Evolutionary conservation across 2,888 invertebrate genomes (phyloP), one percentile per base, ranked within the genome.

Genomic region (Marasmarcha lunaedactyla): DNA sequence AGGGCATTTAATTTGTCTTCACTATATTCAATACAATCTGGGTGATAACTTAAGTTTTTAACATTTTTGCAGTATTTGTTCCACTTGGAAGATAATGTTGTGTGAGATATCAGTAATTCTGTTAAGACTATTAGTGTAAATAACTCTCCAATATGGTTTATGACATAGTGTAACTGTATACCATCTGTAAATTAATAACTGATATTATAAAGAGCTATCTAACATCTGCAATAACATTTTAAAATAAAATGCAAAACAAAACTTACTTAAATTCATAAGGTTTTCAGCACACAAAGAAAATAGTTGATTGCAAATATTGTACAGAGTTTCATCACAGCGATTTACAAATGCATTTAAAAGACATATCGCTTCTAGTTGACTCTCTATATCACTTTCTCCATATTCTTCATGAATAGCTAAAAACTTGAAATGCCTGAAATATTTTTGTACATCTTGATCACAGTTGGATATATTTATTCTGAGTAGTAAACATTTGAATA

Each of bases 281-380:
- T 74, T 84, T 55, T 84, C 85, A 37, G 79, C 81, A 52, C 88
- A 87, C 37, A 94, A 81, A 1, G 90, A 89, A 56, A 90, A 87
- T 37, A 95, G 71, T 72, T 96, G 95, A 43, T 86, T 86, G 48
- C 94, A 84, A 10, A 93, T 74, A 63, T 92, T 89, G 40, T 85
- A 85, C 1, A 90, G 84, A 1, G 94, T 88, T 46, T 90, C 87
- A 60, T 91, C 88, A 53, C 90, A 89, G 27, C 93, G 86, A 40
- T 85, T 84, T 0, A 90, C 76, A 70, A 92, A 90, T 52, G 88
- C 87, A 49, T 87, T 87, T 38, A 94, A 68, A 44, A 77, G 64
- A 56, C 89, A 90, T 53, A 90, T 76, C 41, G 86, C 79, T 50
- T 87, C 86, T 55, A 90, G 83, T 44, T 87, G 79, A 35, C 67